phyloP scores from a whole-genome alignment of 2,113 vertebrate genomes.

The Bos taurus region DNA sequence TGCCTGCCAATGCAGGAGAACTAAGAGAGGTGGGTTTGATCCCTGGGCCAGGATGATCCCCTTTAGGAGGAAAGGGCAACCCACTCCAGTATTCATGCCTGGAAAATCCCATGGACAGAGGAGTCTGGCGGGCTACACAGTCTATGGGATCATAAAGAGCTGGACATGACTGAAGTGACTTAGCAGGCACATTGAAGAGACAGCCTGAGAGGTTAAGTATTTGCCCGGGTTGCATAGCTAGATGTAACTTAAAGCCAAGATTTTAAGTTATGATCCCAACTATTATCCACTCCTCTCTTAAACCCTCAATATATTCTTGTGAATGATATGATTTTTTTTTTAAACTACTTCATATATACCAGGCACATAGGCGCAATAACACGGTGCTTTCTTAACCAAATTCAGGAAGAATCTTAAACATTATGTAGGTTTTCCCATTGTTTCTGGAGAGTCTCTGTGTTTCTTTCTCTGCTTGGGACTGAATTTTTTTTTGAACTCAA shows the following conservation, averaged over 20 bases:
- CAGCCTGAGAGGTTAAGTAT: not conserved
- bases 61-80: not conserved
- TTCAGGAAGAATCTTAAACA: not conserved
- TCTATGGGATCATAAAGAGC: not conserved
- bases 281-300: not conserved
- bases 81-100: not conserved
- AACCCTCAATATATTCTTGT: not conserved
- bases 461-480: not conserved
- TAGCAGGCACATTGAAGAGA: not conserved
- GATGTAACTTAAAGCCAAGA: not conserved
- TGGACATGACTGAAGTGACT: not conserved
- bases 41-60: not conserved
- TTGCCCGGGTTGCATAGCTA: not conserved
- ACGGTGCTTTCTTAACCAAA: not conserved
- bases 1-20: not conserved
- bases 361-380: not conserved
- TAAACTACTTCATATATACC: not conserved
- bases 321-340: not conserved
- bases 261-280: not conserved
- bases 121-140: not conserved
- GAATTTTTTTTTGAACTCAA: not conserved
- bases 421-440: not conserved
- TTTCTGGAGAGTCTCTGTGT: not conserved
- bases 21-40: not conserved
- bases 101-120: not conserved